Conservation (phyloP, 2,113 vertebrate species). For the Eleginops maclovinus region DNA sequence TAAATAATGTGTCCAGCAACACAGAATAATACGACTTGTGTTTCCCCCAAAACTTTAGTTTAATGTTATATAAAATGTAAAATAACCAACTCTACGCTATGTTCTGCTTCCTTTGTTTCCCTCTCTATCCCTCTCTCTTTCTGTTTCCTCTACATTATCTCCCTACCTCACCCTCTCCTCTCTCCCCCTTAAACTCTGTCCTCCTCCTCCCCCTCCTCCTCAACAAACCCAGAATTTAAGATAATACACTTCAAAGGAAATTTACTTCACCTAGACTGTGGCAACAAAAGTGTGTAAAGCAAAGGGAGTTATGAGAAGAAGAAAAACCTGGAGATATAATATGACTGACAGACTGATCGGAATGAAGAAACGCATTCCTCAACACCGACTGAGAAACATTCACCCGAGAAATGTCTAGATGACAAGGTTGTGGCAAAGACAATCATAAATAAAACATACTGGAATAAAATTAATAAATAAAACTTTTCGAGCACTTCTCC, state of each 20-base stretch:
- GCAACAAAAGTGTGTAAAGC: slow-evolving; percentile 10
- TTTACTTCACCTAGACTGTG: slow-evolving; percentile 7
- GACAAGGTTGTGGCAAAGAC: slow-evolving; percentile 32
- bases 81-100: background rate
- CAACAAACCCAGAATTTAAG: slow-evolving; percentile 26
- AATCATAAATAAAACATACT: slow-evolving; percentile 31
- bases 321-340: background rate
- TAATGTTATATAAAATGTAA: slow-evolving; percentile 16
- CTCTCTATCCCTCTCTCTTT: background rate
- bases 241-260: slow-evolving; percentile 60
- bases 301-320: slow-evolving; percentile 4
- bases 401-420: slow-evolving; percentile 11
- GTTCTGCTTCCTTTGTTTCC: slow-evolving; percentile 19
- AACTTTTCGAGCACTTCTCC: slow-evolving; percentile 3
- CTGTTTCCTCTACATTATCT: background rate
- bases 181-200: background rate
- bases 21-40: background rate
- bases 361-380: slow-evolving; percentile 10
- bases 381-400: slow-evolving; percentile 16
- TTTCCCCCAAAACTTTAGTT: slow-evolving; percentile 14
- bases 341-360: slow-evolving; percentile 41
- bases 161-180: background rate
- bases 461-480: slow-evolving; percentile 4
- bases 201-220: background rate
- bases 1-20: background rate